Evolutionary conservation across 2,797 vertebrate species (phyloP).

Genomic region (Amblyopsis hoosieri): DNA sequence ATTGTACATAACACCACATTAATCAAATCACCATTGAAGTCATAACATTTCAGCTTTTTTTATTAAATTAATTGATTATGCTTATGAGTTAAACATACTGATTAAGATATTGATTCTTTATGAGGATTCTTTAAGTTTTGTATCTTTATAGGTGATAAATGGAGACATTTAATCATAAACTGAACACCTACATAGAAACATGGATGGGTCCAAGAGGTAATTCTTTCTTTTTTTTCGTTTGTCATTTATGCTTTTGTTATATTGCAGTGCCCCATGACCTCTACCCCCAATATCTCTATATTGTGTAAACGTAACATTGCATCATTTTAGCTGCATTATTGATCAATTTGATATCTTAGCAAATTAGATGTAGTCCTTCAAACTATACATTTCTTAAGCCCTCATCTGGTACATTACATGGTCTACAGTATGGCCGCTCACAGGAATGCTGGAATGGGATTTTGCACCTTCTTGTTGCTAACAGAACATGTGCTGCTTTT

Average conservation of each 20-base stretch:
- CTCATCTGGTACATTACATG: neutral
- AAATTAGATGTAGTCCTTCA: neutral
- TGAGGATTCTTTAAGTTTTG: neutral
- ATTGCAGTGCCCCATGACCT: neutral
- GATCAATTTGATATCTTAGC: too few relatives aligned
- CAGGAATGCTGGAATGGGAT: neutral
- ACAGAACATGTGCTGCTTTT: constrained; percentile 11
- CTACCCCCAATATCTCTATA: neutral
- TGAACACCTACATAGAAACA: constrained; percentile 87
- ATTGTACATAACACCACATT: too few relatives aligned
- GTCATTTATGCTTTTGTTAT: neutral
- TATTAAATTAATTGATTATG: too few relatives aligned
- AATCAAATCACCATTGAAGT: too few relatives aligned
- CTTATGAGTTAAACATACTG: too few relatives aligned
- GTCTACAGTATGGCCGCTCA: neutral
- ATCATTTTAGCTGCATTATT: too few relatives aligned
- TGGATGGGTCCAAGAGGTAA: constrained; percentile 96
- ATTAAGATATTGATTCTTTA: too few relatives aligned
- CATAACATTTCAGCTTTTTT: too few relatives aligned
- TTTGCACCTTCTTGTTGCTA: constrained; percentile 7
- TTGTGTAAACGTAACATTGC: too few relatives aligned
- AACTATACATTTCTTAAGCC: constrained; percentile 12
- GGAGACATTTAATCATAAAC: constrained; percentile 88
- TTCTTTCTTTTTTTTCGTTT: constrained; percentile 29
- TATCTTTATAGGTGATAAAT: constrained; percentile 82